A percentile compares a stretch with the other conserved stretches of the same genome.
Evolutionary conservation across 1,140 invertebrate species (phyloP).

Genomic region (Archivesica marissinica): DNA sequence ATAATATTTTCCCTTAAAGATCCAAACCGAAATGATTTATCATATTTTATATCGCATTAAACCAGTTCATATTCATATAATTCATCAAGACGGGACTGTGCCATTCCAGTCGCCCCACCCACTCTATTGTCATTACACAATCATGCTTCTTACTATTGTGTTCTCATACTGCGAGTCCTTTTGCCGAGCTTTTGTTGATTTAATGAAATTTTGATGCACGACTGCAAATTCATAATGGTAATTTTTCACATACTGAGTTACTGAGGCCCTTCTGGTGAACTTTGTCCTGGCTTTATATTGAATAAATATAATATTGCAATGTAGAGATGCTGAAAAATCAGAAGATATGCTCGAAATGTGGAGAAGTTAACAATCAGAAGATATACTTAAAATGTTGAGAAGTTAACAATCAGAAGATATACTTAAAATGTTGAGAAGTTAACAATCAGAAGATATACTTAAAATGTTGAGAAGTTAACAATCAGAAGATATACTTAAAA

Average conservation of each 20-base stretch:
- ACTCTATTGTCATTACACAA: slow-evolving; percentile 55
- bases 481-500: too few relatives aligned
- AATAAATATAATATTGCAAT: too few relatives aligned
- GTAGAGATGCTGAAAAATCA: too few relatives aligned
- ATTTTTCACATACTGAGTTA: slow-evolving; percentile 14
- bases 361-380: too few relatives aligned
- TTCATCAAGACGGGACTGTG: slow-evolving; percentile 2
- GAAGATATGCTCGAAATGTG: too few relatives aligned
- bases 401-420: too few relatives aligned
- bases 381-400: too few relatives aligned
- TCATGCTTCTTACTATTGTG: slow-evolving; percentile 35
- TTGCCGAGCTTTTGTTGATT: slow-evolving; percentile 14
- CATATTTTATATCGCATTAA: not conserved
- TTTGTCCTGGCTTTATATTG: too few relatives aligned
- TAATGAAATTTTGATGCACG: slow-evolving; percentile 44
- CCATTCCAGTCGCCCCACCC: slow-evolving; percentile 22
- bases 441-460: too few relatives aligned
- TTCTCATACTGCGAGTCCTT: slow-evolving; percentile 29
- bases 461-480: too few relatives aligned
- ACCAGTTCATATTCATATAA: slow-evolving; percentile 17
- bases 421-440: too few relatives aligned
- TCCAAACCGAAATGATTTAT: not conserved
- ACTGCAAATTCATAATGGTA: slow-evolving; percentile 12
- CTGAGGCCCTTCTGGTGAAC: slow-evolving; percentile 18
- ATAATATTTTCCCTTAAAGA: too few relatives aligned